phyloP scores from a whole-genome alignment of 2,113 vertebrate species.

The Channa maculata region DNA sequence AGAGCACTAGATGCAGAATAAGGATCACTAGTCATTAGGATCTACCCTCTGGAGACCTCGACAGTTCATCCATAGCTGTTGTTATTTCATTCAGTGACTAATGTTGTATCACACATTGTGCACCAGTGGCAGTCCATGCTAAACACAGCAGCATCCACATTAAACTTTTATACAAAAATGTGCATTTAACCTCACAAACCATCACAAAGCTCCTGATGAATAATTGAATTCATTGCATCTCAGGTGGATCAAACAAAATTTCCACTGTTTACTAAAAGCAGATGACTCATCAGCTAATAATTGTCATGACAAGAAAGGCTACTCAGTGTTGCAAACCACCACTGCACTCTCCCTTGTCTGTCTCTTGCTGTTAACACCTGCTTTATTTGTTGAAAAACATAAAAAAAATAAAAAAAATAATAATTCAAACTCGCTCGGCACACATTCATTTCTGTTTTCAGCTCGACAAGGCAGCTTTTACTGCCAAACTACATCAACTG shows the following conservation, averaged over 20 bases:
- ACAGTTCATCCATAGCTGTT: not conserved
- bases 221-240: constrained; percentile 31
- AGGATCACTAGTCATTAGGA: no score
- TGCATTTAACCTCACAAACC: constrained; percentile 2
- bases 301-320: constrained; percentile 61
- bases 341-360: constrained; percentile 34
- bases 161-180: not conserved
- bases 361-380: constrained; percentile 73
- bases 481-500: constrained; percentile 49
- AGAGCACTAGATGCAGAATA: no score
- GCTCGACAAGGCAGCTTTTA: constrained; percentile 48
- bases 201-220: constrained; percentile 28
- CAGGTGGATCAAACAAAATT: constrained; percentile 42
- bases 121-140: not conserved
- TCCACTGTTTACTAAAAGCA: constrained; percentile 45
- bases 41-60: not conserved
- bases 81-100: not conserved
- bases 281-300: constrained; percentile 69
- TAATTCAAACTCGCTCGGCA: constrained; percentile 44
- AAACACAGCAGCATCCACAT: not conserved
- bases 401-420: constrained; percentile 57
- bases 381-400: constrained; percentile 68
- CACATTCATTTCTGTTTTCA: constrained; percentile 36
- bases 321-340: constrained; percentile 52
- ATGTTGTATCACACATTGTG: not conserved